Evolutionary conservation across 2,888 invertebrate genomes (phyloP).

Genomic region (Acrobasis consociella): DNA sequence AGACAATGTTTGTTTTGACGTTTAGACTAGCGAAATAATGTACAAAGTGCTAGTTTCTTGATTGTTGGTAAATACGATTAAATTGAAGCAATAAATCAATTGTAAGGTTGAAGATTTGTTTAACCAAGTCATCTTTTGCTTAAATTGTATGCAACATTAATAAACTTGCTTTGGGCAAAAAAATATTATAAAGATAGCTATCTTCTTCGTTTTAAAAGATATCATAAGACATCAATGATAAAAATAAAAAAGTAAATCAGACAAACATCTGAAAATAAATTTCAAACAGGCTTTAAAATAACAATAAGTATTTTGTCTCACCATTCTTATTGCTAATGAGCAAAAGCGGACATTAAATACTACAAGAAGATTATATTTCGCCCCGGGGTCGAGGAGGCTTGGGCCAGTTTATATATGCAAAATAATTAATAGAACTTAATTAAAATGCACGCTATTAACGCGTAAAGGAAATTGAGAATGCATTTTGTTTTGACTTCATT

Average conservation of each 20-base stretch:
- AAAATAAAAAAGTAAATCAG: too few relatives aligned
- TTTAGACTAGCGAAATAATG: too few relatives aligned
- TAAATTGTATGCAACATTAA: too few relatives aligned
- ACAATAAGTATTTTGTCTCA: neutral
- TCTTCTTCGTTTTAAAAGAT: too few relatives aligned
- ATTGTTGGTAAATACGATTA: too few relatives aligned
- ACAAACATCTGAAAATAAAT: neutral
- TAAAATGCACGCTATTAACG: neutral
- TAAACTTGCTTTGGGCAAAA: too few relatives aligned
- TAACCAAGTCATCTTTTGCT: too few relatives aligned
- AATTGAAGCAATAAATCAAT: too few relatives aligned
- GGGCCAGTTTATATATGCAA: neutral
- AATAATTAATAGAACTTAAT: neutral
- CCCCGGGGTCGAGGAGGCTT: neutral
- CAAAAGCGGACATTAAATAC: neutral
- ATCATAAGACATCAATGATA: neutral
- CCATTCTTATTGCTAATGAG: conserved; percentile 4
- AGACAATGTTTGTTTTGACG: too few relatives aligned
- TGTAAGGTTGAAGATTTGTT: too few relatives aligned
- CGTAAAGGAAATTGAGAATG: neutral
- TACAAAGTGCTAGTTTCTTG: too few relatives aligned
- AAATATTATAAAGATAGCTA: too few relatives aligned
- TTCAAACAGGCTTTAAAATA: neutral
- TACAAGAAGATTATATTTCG: conserved; percentile 1
- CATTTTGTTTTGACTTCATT: neutral